Evolutionary conservation across 2,113 vertebrate genomes (phyloP).

Genomic region (Spea bombifrons): DNA sequence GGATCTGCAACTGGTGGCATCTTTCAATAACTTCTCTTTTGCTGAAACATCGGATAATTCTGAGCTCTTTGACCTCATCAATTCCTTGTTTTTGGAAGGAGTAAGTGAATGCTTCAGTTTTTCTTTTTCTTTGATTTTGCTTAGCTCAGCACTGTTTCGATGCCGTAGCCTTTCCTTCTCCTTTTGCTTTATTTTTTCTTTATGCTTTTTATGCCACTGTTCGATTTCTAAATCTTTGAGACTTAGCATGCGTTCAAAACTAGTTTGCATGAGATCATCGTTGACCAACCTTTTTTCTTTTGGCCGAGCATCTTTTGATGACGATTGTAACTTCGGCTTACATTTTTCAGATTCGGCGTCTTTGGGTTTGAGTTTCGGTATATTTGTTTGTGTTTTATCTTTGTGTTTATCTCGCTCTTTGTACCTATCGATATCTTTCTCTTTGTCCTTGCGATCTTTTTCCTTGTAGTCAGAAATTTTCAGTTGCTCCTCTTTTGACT

Average conservation of each 20-base stretch:
- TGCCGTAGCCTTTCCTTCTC: slow-evolving; percentile 90
- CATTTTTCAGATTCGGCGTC: slow-evolving; percentile 70
- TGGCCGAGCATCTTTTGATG: slow-evolving; percentile 77
- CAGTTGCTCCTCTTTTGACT: slow-evolving; percentile 83
- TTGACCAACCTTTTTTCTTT: slow-evolving; percentile 96
- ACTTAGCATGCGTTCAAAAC: slow-evolving; percentile 97
- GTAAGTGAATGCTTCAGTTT: slow-evolving; percentile 64
- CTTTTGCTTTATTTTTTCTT: slow-evolving; percentile 98
- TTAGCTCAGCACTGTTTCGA: slow-evolving; percentile 73
- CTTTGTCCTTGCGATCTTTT: slow-evolving; percentile 85
- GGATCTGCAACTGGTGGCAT: slow-evolving; percentile 72
- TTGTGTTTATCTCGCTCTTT: slow-evolving; percentile 85
- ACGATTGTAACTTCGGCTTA: slow-evolving; percentile 74
- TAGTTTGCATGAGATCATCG: slow-evolving; percentile 97
- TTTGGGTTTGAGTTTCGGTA: slow-evolving; percentile 66
- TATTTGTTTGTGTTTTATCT: slow-evolving; percentile 78
- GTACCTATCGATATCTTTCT: slow-evolving; percentile 80
- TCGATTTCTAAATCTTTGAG: slow-evolving; percentile 96
- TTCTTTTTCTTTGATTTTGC: slow-evolving; percentile 82
- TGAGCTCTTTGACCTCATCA: slow-evolving; percentile 87
- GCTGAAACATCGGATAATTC: slow-evolving; percentile 74
- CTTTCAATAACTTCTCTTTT: slow-evolving; percentile 79
- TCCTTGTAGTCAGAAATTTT: slow-evolving; percentile 80
- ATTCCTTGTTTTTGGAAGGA: slow-evolving; percentile 81
- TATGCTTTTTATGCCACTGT: slow-evolving; percentile 95